A percentile compares a stretch with the other conserved stretches of the same genome.
These are phyloP conservation scores for Acromyrmex charruanus DNA, from an alignment of 1,140 invertebrate species.

Conservation along the genomic window DNA sequence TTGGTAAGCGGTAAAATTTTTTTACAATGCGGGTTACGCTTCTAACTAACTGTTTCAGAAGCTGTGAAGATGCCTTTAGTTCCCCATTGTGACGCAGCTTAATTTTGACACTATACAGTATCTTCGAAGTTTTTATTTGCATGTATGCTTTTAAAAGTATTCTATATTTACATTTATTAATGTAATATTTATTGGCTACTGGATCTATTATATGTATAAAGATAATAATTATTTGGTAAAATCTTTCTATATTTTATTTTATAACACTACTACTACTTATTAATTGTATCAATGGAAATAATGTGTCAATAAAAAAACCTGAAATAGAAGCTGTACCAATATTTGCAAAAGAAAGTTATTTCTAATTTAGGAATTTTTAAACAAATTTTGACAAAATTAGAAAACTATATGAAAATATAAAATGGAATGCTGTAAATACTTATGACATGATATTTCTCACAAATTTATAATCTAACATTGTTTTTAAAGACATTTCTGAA, in stretches of 20 bases:
- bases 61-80: neutral
- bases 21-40: conserved; percentile 62
- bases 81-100: conserved; percentile 14
- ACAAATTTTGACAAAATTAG: neutral
- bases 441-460: neutral
- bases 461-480: conserved; percentile 25
- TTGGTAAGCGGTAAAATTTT: conserved; percentile 43
- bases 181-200: neutral
- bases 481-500: conserved; percentile 1
- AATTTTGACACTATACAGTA: neutral
- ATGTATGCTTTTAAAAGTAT: neutral
- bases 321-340: neutral
- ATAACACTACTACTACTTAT: neutral
- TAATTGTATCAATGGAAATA: neutral
- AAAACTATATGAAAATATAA: neutral
- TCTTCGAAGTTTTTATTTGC: neutral
- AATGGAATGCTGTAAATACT: neutral
- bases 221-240: neutral
- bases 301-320: conserved; percentile 63
- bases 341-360: neutral
- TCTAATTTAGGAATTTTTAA: neutral
- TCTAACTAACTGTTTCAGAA: conserved; percentile 61
- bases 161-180: neutral
- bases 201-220: neutral
- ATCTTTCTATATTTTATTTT: neutral